Evolutionary conservation across 1,140 invertebrate species (phyloP).

Genomic region (Lepidurus packardi): DNA sequence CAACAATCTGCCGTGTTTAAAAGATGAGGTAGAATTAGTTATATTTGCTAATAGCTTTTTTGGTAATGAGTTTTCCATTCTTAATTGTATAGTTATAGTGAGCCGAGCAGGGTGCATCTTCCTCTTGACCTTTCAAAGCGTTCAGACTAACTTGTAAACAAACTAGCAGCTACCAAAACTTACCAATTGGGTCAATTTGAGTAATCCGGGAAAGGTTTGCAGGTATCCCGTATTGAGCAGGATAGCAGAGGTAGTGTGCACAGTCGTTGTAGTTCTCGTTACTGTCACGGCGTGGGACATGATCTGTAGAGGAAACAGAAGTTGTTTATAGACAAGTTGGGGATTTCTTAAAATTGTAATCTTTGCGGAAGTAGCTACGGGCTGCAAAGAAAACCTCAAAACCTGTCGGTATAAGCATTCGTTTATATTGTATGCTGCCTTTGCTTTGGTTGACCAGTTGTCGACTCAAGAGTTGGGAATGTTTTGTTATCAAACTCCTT

Average conservation of each 20-base stretch:
- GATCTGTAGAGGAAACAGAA: slow-evolving; percentile 38
- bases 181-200: slow-evolving; percentile 52
- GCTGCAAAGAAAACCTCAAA: neutral
- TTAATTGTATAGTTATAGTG: neutral
- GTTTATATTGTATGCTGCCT: too few species aligned
- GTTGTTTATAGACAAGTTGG: neutral
- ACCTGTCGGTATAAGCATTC: neutral
- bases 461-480: too few species aligned
- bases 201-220: slow-evolving; percentile 46
- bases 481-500: too few species aligned
- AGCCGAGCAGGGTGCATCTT: neutral
- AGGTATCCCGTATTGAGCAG: slow-evolving; percentile 66
- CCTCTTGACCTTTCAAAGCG: neutral
- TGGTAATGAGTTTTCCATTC: slow-evolving; percentile 3
- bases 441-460: too few species aligned
- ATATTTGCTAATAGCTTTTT: neutral
- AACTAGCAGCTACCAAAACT: slow-evolving; percentile 38
- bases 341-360: neutral
- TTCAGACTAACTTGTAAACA: neutral
- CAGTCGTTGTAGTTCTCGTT: slow-evolving; percentile 71
- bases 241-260: slow-evolving; percentile 59
- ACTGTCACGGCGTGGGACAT: slow-evolving; percentile 81
- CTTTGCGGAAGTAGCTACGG: neutral
- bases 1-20: slow-evolving; percentile 59
- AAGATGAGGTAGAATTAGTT: slow-evolving; percentile 22